Percentiles rank a stretch among this genome's conserved stretches.
phyloP scores from a whole-genome alignment of 1,140 invertebrate species.

The Steinernema khuongi region DNA sequence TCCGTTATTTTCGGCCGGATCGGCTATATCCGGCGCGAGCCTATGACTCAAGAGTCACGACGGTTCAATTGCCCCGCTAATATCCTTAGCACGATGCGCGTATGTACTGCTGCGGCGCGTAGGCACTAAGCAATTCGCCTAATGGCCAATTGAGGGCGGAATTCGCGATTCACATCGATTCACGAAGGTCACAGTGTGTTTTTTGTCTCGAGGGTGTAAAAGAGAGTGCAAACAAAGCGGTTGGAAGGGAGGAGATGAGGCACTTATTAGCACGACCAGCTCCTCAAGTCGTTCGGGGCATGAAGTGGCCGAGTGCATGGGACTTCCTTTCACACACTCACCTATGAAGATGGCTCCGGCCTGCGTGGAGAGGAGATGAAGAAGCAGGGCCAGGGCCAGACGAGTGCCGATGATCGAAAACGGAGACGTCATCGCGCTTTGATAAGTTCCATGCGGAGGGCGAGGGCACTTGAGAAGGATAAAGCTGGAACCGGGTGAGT shows the following conservation, averaged over 20 bases:
- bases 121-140: neutral
- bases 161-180: neutral
- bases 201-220: neutral
- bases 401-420: neutral
- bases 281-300: neutral
- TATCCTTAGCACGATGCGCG: neutral
- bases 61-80: neutral
- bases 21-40: neutral
- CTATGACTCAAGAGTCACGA: constrained; percentile 12
- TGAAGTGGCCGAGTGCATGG: neutral
- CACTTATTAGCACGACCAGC: neutral
- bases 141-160: neutral
- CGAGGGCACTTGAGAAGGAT: neutral
- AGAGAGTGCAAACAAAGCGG: neutral
- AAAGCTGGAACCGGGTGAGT: neutral
- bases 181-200: neutral
- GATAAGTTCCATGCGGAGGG: constrained; percentile 12
- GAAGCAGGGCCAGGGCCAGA: neutral
- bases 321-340: neutral
- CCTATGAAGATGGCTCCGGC: neutral
- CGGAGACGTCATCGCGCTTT: constrained; percentile 1
- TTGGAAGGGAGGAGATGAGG: neutral
- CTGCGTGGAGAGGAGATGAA: neutral
- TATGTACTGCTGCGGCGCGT: neutral
- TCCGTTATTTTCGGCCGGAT: neutral